phyloP scores from a whole-genome alignment of 2,797 vertebrate genomes.

The Amblyopsis hoosieri region DNA sequence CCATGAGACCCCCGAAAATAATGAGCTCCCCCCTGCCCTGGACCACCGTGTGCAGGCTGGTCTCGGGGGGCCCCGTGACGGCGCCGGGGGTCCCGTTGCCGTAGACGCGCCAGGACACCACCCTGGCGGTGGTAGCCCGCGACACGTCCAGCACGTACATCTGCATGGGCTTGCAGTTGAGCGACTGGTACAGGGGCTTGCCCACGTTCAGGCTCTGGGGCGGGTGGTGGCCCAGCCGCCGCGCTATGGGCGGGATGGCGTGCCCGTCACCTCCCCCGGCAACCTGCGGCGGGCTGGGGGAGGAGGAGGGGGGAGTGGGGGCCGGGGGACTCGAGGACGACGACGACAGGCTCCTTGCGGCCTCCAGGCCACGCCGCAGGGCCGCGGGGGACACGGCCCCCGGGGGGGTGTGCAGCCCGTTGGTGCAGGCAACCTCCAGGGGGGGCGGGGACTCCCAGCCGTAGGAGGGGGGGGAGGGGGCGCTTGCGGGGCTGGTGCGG shows the following conservation, averaged over 20 bases:
- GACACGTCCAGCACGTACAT: constrained; percentile 98
- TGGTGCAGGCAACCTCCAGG: constrained; percentile 83
- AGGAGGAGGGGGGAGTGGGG: constrained; percentile 69
- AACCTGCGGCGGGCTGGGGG: constrained; percentile 79
- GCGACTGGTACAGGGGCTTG: constrained; percentile 96
- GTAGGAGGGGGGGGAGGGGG: constrained; percentile 81
- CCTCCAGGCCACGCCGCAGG: constrained; percentile 90
- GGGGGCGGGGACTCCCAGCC: constrained; percentile 86
- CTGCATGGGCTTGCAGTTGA: constrained; percentile 99
- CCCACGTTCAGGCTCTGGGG: constrained; percentile 97
- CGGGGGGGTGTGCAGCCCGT: constrained; percentile 87
- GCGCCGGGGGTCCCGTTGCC: constrained; percentile 78
- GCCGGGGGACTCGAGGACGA: constrained; percentile 36
- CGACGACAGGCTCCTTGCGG: constrained; percentile 86
- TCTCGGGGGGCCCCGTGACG: constrained; percentile 94
- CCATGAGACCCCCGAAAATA: constrained; percentile 97
- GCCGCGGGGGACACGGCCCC: constrained; percentile 91
- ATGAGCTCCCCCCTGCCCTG: constrained; percentile 96
- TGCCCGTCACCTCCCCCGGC: constrained; percentile 81
- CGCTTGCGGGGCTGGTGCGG: constrained; percentile 86
- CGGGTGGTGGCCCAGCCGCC: constrained; percentile 94
- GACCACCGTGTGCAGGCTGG: constrained; percentile 96
- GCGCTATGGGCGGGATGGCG: constrained; percentile 91
- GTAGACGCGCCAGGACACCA: constrained; percentile 92
- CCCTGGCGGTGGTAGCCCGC: constrained; percentile 65